These are phyloP conservation scores for Morinoia aosen DNA, from an alignment of 2,888 invertebrate species.

Conservation along the genomic window DNA sequence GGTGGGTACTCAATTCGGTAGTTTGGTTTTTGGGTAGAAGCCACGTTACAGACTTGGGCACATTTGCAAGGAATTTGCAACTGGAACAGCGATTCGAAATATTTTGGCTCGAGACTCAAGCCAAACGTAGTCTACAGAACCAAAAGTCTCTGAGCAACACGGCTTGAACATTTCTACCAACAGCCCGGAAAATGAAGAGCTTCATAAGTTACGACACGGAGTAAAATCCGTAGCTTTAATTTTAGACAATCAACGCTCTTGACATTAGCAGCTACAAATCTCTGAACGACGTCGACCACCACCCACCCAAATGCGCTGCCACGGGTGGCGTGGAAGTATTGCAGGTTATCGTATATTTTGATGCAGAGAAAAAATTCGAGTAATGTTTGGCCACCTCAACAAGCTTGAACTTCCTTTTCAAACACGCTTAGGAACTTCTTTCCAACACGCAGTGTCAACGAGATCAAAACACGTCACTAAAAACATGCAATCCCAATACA, in stretches of 20 bases:
- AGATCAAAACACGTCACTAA: neutral
- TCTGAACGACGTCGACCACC: no score
- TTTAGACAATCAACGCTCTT: neutral
- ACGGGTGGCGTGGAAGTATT: neutral
- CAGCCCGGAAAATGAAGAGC: neutral
- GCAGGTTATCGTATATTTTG: neutral
- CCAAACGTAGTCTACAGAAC: neutral
- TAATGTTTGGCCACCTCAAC: neutral
- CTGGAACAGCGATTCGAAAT: neutral
- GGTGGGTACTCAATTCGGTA: no score
- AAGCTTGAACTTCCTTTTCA: neutral
- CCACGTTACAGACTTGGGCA: no score
- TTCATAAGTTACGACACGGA: neutral
- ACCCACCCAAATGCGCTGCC: neutral
- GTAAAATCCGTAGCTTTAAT: neutral
- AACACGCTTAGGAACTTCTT: neutral
- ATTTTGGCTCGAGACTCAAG: neutral
- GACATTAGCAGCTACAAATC: neutral
- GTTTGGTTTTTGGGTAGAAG: no score
- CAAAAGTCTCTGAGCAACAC: neutral
- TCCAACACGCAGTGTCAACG: neutral
- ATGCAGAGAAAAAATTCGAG: neutral
- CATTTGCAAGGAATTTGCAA: no score
- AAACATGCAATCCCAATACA: neutral
- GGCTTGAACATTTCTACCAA: neutral